Evolutionary conservation across 2,797 vertebrate species (phyloP).

Genomic region (Sebastiscus albofasciatus): DNA sequence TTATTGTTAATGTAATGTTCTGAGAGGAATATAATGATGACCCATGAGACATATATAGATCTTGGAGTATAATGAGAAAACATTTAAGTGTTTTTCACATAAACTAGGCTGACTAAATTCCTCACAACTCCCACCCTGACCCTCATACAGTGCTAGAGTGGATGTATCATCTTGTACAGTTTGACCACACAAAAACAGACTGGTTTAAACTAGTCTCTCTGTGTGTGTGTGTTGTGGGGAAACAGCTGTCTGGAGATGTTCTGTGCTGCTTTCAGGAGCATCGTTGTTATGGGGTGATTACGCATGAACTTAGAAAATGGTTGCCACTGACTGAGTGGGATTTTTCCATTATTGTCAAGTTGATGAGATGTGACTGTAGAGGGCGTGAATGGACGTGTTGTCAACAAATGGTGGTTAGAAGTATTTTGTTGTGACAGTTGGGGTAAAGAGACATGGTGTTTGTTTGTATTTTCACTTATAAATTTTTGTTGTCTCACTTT

Average conservation of each 20-base stretch:
- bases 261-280: background rate
- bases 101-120: background rate
- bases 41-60: background rate
- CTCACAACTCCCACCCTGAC: slow-evolving; percentile 24
- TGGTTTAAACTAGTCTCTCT: slow-evolving; percentile 8
- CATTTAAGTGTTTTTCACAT: background rate
- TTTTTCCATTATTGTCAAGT: slow-evolving; percentile 30
- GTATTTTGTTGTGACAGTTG: background rate
- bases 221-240: slow-evolving; percentile 7
- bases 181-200: slow-evolving; percentile 8
- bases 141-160: slow-evolving; percentile 8
- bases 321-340: background rate
- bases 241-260: slow-evolving; percentile 28
- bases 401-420: background rate
- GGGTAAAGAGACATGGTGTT: background rate
- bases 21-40: background rate
- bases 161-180: slow-evolving; percentile 19
- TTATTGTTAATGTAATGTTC: background rate
- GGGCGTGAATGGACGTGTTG: slow-evolving; percentile 23
- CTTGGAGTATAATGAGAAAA: background rate
- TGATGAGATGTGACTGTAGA: slow-evolving; percentile 16
- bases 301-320: slow-evolving; percentile 16
- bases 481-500: slow-evolving; percentile 1
- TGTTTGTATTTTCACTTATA: slow-evolving; percentile 13
- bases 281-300: slow-evolving; percentile 19